Percentiles rank a stretch among this genome's conserved stretches.
Evolutionary conservation across 2,888 invertebrate genomes (phyloP).

Genomic region (Byasa hedistus): DNA sequence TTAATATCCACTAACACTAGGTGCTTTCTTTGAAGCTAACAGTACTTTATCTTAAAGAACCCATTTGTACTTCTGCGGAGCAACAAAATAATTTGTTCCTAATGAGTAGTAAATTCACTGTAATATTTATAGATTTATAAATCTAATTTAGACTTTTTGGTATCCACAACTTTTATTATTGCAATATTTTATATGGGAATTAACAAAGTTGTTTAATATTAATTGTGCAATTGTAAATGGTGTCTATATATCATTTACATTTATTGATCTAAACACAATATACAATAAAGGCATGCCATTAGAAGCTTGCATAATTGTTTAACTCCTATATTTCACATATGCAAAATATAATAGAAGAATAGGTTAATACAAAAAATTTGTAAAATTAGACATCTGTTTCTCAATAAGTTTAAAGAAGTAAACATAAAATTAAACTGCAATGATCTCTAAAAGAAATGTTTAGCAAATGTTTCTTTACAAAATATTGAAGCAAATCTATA

Average conservation of each 20-base stretch:
- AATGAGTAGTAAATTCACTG: neutral
- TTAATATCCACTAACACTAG: slow-evolving; percentile 45
- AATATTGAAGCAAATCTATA: slow-evolving; percentile 3
- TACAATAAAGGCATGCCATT: neutral
- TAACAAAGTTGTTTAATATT: too few relatives aligned
- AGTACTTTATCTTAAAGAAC: slow-evolving; percentile 44
- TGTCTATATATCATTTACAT: neutral
- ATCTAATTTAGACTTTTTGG: neutral
- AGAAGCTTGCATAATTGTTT: neutral
- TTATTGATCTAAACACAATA: neutral
- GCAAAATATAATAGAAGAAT: neutral
- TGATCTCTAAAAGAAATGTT: neutral
- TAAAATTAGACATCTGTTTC: too few relatives aligned
- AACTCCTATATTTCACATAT: neutral
- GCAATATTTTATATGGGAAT: neutral
- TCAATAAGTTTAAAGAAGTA: too few relatives aligned
- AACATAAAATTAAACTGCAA: too few relatives aligned
- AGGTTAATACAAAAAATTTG: neutral
- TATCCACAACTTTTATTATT: neutral
- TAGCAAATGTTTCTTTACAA: neutral
- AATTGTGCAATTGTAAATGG: neutral
- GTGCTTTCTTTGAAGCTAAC: slow-evolving; percentile 45
- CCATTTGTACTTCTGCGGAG: slow-evolving; percentile 53
- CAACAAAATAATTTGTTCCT: slow-evolving; percentile 4
- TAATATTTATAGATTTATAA: neutral